These are phyloP conservation scores for Podarcis raffonei DNA, from an alignment of 2,113 vertebrate genomes.

Conservation along the genomic window DNA sequence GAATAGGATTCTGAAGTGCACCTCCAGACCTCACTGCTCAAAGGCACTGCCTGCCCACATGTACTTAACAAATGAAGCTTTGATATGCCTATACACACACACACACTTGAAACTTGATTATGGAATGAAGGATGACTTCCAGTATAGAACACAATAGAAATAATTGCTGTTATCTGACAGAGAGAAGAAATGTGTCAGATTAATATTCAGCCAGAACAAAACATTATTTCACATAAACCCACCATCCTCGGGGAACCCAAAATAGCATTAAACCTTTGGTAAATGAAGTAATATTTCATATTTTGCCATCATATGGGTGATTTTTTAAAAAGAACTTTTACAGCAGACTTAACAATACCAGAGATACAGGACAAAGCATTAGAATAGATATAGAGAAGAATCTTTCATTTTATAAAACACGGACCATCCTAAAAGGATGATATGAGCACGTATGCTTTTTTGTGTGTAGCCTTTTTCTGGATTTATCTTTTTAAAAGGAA, in stretches of 20 bases:
- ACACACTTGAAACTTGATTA: not conserved
- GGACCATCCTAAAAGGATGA: constrained; percentile 28
- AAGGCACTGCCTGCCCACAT: not conserved
- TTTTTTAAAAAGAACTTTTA: not conserved
- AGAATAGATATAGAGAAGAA: constrained; percentile 12
- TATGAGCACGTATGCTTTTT: constrained; percentile 21
- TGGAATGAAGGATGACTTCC: not conserved
- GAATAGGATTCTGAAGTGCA: not conserved
- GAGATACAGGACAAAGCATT: not conserved
- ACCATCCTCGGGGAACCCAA: not conserved
- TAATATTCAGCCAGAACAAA: not conserved
- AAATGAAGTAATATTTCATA: constrained; percentile 45
- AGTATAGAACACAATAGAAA: not conserved
- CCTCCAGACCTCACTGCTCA: not conserved
- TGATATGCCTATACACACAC: not conserved
- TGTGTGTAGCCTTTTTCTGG: constrained; percentile 41
- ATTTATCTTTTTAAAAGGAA: constrained; percentile 51
- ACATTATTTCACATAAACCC: not conserved
- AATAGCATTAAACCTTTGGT: constrained; percentile 39
- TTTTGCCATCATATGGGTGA: constrained; percentile 20
- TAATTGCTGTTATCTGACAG: not conserved
- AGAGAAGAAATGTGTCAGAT: not conserved
- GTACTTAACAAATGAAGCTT: not conserved
- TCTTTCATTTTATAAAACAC: constrained; percentile 30
- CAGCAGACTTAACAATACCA: not conserved